Evolutionary conservation across 2,888 invertebrate species (phyloP), one percentile per base, ranked within the genome.

Genomic region (Ochropleura plecta): DNA sequence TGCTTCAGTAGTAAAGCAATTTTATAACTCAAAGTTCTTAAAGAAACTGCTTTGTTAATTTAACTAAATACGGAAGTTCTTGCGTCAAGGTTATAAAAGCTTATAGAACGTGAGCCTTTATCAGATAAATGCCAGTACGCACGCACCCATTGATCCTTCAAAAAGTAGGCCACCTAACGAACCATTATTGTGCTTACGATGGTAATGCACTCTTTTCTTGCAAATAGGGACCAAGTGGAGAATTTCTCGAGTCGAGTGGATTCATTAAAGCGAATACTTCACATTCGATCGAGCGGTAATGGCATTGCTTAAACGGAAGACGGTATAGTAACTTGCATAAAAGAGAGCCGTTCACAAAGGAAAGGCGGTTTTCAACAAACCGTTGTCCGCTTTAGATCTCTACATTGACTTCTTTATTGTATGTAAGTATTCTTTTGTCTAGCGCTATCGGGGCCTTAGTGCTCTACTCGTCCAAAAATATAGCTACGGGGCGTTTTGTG

Each of bases 201-300:
- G 70, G 73, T 73, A 85, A 80, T 83, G 77, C 80, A 86, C 77
- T 81, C 79, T 78, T 84, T 81, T 79, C 79, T 83, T 85, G 79
- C 80, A 81, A 87, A 87, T 78, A 81, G 76, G 78, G 67, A 66
- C 79, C 78, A 78, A 88, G 80, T 83, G 84, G 84, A 86, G 84
- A 86, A 86, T 84, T 88, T 77, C 84, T 82, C 84, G 86, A 88
- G 80, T 86, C 88, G 89, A 91, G 89, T 89, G 86, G 88, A 90
- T 90, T 90, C 88, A 91, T 91, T 90, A 90, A 90, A 88, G 88
- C 84, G 87, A 89, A 89, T 89, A 88, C 87, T 90, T 89, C 87
- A 89, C 89, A 89, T 90, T 88, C 89, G 86, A 90, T 90, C 87
- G 88, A 85, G 88, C 87, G 83, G 83, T 88, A 90, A 90, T 89